Evolutionary conservation across 1,140 invertebrate genomes (phyloP).

Genomic region (Ectropis grisescens): DNA sequence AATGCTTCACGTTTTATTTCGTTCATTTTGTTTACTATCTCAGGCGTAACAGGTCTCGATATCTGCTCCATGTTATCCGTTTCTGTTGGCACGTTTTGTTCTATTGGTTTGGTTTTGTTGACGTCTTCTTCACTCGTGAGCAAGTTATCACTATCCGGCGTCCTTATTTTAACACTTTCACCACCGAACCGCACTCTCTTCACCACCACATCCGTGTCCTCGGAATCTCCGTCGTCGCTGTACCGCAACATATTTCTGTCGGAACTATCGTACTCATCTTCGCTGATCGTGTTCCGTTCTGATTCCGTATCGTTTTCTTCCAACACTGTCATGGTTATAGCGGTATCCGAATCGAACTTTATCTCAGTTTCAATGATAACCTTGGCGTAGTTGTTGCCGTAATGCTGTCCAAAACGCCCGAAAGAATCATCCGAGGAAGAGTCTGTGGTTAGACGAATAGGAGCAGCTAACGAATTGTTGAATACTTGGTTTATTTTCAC

Average conservation of each 20-base stretch:
- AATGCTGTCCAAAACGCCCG: conserved; percentile 14
- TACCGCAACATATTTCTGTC: conserved; percentile 69
- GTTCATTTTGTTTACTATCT: conserved; percentile 42
- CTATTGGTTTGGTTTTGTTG: conserved; percentile 19
- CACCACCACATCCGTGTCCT: conserved; percentile 69
- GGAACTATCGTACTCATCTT: conserved; percentile 61
- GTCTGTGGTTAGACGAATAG: conserved; percentile 40
- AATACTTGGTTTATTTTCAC: conserved; percentile 48
- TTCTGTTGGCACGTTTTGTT: no score
- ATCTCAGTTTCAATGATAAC: conserved; percentile 86
- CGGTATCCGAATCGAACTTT: conserved; percentile 81
- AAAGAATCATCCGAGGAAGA: conserved; percentile 57
- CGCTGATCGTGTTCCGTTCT: conserved; percentile 54
- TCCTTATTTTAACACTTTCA: conserved; percentile 84
- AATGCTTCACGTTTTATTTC: conserved; percentile 43
- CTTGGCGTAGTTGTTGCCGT: conserved; percentile 65
- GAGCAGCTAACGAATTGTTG: conserved; percentile 28
- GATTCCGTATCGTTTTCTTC: conserved; percentile 74
- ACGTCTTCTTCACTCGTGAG: conserved; percentile 64
- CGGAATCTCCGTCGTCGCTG: conserved; percentile 70
- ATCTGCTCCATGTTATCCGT: conserved; percentile 27
- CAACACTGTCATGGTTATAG: conserved; percentile 84
- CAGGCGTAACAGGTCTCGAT: conserved; percentile 20
- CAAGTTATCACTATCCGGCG: conserved; percentile 82
- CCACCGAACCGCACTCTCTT: conserved; percentile 85